Percentiles rank a stretch among this genome's conserved stretches.
Conservation (phyloP, 2,797 vertebrate species). For the Phrynocephalus forsythii region DNA sequence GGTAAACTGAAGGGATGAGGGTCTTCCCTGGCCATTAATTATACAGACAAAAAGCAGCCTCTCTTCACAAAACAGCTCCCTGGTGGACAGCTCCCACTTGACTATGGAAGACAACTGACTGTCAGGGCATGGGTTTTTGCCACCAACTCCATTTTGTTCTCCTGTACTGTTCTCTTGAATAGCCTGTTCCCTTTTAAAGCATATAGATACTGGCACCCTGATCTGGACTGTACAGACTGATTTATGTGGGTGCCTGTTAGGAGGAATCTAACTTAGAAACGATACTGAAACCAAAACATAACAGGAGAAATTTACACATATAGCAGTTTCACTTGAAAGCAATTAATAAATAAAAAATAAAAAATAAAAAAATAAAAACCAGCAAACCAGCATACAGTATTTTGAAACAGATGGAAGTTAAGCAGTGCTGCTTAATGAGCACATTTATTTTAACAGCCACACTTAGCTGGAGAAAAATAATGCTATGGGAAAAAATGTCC, state of each 20-base stretch:
- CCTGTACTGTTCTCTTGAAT: background rate
- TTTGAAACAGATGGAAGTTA: slow-evolving; percentile 26
- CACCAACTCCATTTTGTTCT: background rate
- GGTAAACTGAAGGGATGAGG: background rate
- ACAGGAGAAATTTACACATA: slow-evolving; percentile 12
- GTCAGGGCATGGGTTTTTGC: background rate
- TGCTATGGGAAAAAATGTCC: slow-evolving; percentile 19
- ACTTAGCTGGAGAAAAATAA: slow-evolving; percentile 29
- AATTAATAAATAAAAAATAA: background rate
- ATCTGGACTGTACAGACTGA: background rate
- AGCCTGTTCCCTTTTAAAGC: background rate
- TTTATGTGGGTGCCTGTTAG: background rate
- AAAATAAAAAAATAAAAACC: background rate
- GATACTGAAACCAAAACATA: background rate
- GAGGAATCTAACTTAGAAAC: background rate
- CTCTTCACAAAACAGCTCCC: background rate
- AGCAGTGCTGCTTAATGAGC: slow-evolving; percentile 10
- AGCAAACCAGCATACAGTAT: slow-evolving; percentile 1
- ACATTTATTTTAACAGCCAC: slow-evolving; percentile 30
- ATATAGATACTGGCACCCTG: background rate
- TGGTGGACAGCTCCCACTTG: background rate
- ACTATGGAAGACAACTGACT: background rate
- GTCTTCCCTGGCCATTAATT: background rate
- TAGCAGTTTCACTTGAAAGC: slow-evolving; percentile 5
- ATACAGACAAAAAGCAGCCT: background rate